Conservation (phyloP, 2,797 vertebrate species). For the Manis pentadactyla region DNA sequence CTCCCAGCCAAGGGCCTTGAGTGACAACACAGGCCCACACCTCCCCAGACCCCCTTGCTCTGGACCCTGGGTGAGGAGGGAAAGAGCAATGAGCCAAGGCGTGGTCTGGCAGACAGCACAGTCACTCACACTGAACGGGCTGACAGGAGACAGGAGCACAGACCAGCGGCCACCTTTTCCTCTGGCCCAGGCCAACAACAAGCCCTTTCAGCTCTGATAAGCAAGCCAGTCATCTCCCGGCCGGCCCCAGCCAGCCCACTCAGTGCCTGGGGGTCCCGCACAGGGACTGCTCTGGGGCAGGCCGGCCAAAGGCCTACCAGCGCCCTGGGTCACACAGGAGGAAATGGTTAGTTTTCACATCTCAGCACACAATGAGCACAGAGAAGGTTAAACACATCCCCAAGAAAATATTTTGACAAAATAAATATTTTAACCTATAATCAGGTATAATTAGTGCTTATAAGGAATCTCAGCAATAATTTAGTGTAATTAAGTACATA, state of each 20-base stretch:
- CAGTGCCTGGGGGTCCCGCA: constrained; percentile 40
- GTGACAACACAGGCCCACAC: not conserved
- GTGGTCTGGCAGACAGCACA: not conserved
- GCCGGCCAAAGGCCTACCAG: constrained; percentile 50
- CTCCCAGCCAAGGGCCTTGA: not conserved
- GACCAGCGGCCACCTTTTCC: not conserved
- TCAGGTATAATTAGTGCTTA: constrained; percentile 79
- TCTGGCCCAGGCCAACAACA: not conserved
- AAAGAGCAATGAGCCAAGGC: not conserved
- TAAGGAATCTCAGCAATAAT: constrained; percentile 79
- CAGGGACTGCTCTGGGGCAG: constrained; percentile 50
- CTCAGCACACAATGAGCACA: constrained; percentile 79
- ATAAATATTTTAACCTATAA: constrained; percentile 87
- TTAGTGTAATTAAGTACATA: constrained; percentile 83
- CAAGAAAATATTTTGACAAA: constrained; percentile 83
- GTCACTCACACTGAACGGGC: not conserved
- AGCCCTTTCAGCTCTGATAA: not conserved
- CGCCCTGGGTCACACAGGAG: constrained; percentile 71
- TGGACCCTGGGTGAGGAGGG: not conserved
- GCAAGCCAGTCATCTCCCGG: not conserved
- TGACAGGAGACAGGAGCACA: not conserved
- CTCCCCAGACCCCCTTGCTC: not conserved
- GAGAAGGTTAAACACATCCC: constrained; percentile 76
- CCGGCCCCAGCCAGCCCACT: not conserved
- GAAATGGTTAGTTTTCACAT: constrained; percentile 78